A percentile compares a stretch with the other conserved stretches of the same genome.
Evolutionary conservation across 2,113 vertebrate species (phyloP).

Genomic region (Anas platyrhynchos): DNA sequence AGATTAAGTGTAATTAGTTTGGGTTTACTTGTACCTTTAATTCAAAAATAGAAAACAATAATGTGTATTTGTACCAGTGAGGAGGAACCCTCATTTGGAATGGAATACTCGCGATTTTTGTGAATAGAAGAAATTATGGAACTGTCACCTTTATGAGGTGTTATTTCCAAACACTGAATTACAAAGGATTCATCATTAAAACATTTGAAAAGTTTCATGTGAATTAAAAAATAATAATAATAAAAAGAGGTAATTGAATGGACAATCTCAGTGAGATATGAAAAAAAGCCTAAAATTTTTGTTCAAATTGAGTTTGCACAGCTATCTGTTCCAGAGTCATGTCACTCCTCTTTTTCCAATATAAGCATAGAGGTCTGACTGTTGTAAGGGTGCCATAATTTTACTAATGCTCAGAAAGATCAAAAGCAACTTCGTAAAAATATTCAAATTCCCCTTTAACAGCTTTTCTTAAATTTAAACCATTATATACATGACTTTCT

Average conservation of each 20-base stretch:
- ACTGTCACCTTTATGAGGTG: not conserved
- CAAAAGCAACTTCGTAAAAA: not conserved
- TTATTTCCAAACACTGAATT: not conserved
- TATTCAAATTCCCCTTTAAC: not conserved
- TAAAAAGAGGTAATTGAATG: not conserved
- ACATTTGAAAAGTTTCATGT: not conserved
- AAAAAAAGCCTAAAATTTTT: not conserved
- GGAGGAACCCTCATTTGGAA: not conserved
- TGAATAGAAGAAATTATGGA: not conserved
- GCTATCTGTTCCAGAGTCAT: not conserved
- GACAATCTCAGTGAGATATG: not conserved
- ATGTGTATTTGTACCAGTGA: not conserved
- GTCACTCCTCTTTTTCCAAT: not conserved
- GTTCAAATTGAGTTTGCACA: not conserved
- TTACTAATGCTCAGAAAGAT: not conserved
- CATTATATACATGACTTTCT: too few species aligned
- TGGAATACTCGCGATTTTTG: not conserved
- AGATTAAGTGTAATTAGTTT: not conserved
- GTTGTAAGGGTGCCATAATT: not conserved
- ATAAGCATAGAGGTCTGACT: not conserved
- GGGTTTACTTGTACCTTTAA: not conserved
- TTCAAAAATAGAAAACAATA: not conserved
- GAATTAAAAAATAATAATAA: not conserved
- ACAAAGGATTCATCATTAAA: not conserved
- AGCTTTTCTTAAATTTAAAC: not conserved